phyloP scores from a whole-genome alignment of 2,888 invertebrate genomes.

The Tridacna crocea region DNA sequence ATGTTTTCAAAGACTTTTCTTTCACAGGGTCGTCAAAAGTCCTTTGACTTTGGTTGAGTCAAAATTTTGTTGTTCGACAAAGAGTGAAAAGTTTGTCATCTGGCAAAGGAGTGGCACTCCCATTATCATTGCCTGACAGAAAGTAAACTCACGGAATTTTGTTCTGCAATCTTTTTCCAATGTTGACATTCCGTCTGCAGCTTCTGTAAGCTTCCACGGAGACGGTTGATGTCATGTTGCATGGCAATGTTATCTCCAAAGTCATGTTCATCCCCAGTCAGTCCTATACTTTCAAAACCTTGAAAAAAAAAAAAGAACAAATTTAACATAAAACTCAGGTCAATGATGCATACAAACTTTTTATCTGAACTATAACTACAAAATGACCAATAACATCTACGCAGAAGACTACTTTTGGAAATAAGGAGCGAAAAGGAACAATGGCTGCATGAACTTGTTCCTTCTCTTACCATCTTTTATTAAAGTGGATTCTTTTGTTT shows the following conservation, averaged over 20 bases:
- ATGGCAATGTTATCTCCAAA: constrained; percentile 81
- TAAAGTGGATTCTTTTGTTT: too few relatives aligned
- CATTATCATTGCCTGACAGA: too few relatives aligned
- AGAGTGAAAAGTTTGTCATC: too few relatives aligned
- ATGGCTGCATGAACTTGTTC: too few relatives aligned
- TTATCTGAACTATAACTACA: not conserved
- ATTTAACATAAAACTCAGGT: not conserved
- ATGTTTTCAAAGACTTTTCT: not conserved
- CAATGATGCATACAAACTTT: not conserved
- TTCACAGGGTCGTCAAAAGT: too few relatives aligned
- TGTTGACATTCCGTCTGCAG: constrained; percentile 78
- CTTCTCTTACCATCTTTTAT: too few relatives aligned
- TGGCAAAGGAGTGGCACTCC: too few relatives aligned
- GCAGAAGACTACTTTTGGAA: not conserved
- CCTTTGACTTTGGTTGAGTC: too few relatives aligned
- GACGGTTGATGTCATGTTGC: constrained; percentile 82
- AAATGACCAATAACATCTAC: not conserved
- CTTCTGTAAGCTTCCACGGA: constrained; percentile 75
- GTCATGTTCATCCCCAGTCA: constrained; percentile 75
- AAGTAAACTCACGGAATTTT: constrained; percentile 53
- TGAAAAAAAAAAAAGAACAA: constrained; percentile 23
- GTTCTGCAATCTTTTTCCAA: constrained; percentile 74
- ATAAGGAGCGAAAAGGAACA: too few relatives aligned
- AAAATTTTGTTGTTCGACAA: too few relatives aligned
- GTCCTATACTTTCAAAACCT: constrained; percentile 61